Evolutionary conservation across 2,888 invertebrate genomes (phyloP).

Genomic region (Epinotia nisella): DNA sequence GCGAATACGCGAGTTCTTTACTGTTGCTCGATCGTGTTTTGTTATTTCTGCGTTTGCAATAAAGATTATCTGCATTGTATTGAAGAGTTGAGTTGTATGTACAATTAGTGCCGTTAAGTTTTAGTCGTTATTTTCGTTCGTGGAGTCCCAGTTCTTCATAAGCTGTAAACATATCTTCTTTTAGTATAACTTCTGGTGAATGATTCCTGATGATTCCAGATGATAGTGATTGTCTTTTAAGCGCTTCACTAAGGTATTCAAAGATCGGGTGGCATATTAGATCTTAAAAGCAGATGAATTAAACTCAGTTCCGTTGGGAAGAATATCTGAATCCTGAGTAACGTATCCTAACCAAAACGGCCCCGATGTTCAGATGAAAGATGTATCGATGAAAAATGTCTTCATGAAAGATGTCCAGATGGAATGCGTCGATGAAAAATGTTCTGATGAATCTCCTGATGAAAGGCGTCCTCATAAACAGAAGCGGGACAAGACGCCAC

Average conservation of each 20-base stretch:
- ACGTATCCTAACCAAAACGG: not conserved
- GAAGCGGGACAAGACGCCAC: conserved; percentile 10
- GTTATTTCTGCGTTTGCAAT: not conserved
- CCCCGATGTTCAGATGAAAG: conserved; percentile 1
- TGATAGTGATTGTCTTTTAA: conserved; percentile 9
- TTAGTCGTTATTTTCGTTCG: conserved; percentile 36
- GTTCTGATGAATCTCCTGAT: conserved; percentile 23
- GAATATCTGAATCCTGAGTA: not conserved
- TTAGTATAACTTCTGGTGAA: conserved; percentile 8
- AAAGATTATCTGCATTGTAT: not conserved
- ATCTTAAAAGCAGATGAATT: not conserved
- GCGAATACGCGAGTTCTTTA: conserved; percentile 1
- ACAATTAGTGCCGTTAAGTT: conserved; percentile 40
- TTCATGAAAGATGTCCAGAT: conserved; percentile 5
- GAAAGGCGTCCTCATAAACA: not conserved
- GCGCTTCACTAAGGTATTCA: not conserved
- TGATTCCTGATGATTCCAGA: not conserved
- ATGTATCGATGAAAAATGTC: not conserved
- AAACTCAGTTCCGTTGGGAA: not conserved
- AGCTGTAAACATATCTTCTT: conserved; percentile 28
- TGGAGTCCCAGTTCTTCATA: conserved; percentile 29
- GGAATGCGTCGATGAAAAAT: conserved; percentile 2
- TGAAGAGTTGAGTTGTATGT: conserved; percentile 17
- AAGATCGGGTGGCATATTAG: not conserved
- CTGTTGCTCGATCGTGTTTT: conserved; percentile 2